Base-by-base conservation (phyloP, 2,113 vertebrate genomes). In the Grammatotria lemairii region DNA sequence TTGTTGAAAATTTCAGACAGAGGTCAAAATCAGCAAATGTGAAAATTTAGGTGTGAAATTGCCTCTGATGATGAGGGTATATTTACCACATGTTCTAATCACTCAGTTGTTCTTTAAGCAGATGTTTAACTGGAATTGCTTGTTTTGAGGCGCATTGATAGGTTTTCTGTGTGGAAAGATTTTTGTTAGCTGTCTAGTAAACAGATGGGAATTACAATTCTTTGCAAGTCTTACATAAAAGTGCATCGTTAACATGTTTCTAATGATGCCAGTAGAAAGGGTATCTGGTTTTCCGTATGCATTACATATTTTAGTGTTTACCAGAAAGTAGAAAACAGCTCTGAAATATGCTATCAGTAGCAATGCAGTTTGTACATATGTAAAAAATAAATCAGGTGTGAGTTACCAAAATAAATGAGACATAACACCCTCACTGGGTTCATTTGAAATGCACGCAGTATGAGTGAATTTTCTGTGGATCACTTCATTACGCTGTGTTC, bases 401-500 rank as follows among this genome's bases (percentile, higher is more conserved):
- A 91, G 84, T 88, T 90, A 86, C 80, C 80, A 89, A 89, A 88
- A 91, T 91, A 92, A 92, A 89, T 85, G 80, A 93, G 87, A 93
- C 78, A 85, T 85, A 88, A 90, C 87, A 80, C 60, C 82, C 86
- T 92, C 87, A 42, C 78, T 86, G 82, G 88, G 84, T 90, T 93
- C 45, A 84, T 93, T 87, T 92, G 81, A 93, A 92, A 93, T 80
- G 84, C 85, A 85, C 47, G n/a, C 84, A 45, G 85, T 89, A 88
- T 88, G 73, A 92, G 86, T 91, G 85, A 93, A 87, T 90, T 90
- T 91, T 90, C 91, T 60, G 73, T 58, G 91, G 51, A 91, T 92
- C 78, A 86, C 90, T 92, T 93, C 92, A 90, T 94, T 95, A 94
- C 88, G 31, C 89, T 90, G 68, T 91, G 88, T 94, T 94, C 85